Evolutionary conservation across 1,140 invertebrate species (phyloP).

Genomic region (Drosophila truncata): DNA sequence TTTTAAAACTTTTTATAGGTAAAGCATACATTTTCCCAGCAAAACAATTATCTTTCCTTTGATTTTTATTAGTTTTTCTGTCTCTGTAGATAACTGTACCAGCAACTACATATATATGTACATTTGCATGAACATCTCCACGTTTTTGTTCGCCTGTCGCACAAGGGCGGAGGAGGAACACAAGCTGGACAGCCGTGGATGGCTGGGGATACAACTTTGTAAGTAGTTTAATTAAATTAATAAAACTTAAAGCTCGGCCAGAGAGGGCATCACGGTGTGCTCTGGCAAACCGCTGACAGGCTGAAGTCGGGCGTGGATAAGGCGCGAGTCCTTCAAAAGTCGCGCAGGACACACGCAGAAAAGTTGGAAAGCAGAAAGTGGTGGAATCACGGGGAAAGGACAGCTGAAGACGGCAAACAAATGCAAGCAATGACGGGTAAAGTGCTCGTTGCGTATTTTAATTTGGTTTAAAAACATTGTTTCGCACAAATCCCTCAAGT

Average conservation of each 20-base stretch:
- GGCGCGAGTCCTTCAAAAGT: constrained; percentile 58
- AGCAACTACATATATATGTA: constrained; percentile 4
- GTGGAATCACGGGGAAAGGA: constrained; percentile 33
- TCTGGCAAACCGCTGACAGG: constrained; percentile 31
- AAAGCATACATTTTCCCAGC: neutral
- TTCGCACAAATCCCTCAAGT: constrained; percentile 79
- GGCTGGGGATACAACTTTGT: constrained; percentile 76
- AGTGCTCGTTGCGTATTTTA: constrained; percentile 83
- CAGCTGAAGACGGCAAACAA: constrained; percentile 77
- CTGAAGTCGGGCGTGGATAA: constrained; percentile 26
- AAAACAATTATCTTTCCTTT: neutral
- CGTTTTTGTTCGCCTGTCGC: constrained; percentile 51
- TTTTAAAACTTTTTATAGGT: too few species aligned
- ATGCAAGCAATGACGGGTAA: constrained; percentile 83
- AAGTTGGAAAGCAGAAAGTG: constrained; percentile 24
- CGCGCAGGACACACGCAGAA: constrained; percentile 73
- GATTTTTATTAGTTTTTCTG: neutral
- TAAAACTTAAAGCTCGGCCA: constrained; percentile 77
- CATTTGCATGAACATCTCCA: constrained; percentile 32
- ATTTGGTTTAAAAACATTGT: constrained; percentile 83
- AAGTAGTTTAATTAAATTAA: constrained; percentile 84
- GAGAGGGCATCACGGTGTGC: constrained; percentile 30
- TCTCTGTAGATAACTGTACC: constrained; percentile 6
- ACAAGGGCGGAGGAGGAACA: constrained; percentile 4
- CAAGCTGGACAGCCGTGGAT: constrained; percentile 65